These are phyloP conservation scores for Lasioglossum malachurum DNA, from an alignment of 2,888 invertebrate species.

Conservation along the genomic window DNA sequence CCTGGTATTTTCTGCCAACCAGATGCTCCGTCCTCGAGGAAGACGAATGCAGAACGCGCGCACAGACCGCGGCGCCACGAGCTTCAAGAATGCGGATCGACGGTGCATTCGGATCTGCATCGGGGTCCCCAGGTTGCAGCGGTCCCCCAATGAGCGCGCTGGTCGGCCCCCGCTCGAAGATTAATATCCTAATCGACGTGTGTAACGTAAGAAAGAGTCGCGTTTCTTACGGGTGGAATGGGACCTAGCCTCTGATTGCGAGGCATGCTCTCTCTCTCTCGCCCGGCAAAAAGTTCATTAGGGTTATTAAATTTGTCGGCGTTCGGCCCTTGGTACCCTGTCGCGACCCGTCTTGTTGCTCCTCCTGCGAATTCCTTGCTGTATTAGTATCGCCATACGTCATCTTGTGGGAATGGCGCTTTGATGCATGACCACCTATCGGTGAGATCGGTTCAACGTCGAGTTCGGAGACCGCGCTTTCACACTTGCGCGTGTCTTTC, in stretches of 20 bases:
- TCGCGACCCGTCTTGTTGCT: conserved; percentile 14
- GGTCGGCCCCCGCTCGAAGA: conserved; percentile 41
- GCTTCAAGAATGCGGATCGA: conserved; percentile 67
- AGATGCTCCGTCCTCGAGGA: conserved; percentile 67
- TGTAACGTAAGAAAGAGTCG: conserved; percentile 38
- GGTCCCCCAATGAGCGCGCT: conserved; percentile 9
- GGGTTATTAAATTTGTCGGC: conserved; percentile 58
- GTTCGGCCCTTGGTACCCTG: not conserved
- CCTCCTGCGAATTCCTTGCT: not conserved
- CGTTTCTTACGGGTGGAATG: conserved; percentile 27
- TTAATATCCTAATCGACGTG: conserved; percentile 61
- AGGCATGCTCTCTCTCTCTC: conserved; percentile 14
- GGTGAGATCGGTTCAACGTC: not conserved
- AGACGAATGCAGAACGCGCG: conserved; percentile 66
- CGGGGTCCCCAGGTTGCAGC: not conserved
- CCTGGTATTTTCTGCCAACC: conserved; percentile 71
- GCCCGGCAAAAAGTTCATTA: conserved; percentile 45
- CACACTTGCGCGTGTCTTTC: not conserved
- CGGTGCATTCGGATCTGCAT: conserved; percentile 59
- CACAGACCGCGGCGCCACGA: conserved; percentile 65
- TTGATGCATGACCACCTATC: not conserved
- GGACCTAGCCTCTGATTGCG: conserved; percentile 17
- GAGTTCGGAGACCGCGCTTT: not conserved
- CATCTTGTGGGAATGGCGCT: not conserved
- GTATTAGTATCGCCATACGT: not conserved